Base-by-base conservation (phyloP, 2,797 vertebrate genomes). In the Rhinella marina region DNA sequence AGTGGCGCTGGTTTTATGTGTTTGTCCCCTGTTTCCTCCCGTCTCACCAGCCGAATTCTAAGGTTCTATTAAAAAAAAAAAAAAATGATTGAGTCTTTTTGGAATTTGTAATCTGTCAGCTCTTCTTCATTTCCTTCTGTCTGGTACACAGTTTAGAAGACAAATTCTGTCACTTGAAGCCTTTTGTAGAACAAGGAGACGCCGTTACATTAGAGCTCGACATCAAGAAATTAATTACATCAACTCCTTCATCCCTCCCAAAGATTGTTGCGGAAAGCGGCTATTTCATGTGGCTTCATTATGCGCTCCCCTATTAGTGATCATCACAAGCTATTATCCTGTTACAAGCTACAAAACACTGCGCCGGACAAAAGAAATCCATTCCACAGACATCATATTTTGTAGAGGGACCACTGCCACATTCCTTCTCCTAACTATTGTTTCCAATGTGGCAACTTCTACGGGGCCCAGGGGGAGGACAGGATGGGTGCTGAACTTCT, bases 271-370 rank as follows among this genome's bases (percentile, higher is more conserved):
- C 17, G 10, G 21, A 76, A 76, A 76, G 73, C 75, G n/a, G 75
- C 75, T 77, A n/a, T 54, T 77, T 77, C 75, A 77, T 54, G 75
- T 54, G 23, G 50, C 75, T 77, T 77, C 75, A 77, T 77, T 77
- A 77, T 50, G 50, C 21, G 48, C n/a, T 77, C 48, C 48, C 50
- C n/a, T 77, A 77, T 77, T 77, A 77, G 50, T 7, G 48, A 77
- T 77, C 75, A 77, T 77, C 75, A 77, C 48, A 77, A 77, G 75
- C 54, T 77, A 52, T 77, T 77, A 54, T 77, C 75, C 50, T 52
- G 75, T 77, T 77, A 77, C 50, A 54, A 77, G 75, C 75, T 52
- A 25, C 75, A 77, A 77, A 77, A 77, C 75, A 76, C 23, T 5
- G 23, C 6, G 50, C 16, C 56, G 21, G 27, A 61, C 57, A 62